phyloP scores from a whole-genome alignment of 1,140 invertebrate genomes.

The Papilio aristodemus region DNA sequence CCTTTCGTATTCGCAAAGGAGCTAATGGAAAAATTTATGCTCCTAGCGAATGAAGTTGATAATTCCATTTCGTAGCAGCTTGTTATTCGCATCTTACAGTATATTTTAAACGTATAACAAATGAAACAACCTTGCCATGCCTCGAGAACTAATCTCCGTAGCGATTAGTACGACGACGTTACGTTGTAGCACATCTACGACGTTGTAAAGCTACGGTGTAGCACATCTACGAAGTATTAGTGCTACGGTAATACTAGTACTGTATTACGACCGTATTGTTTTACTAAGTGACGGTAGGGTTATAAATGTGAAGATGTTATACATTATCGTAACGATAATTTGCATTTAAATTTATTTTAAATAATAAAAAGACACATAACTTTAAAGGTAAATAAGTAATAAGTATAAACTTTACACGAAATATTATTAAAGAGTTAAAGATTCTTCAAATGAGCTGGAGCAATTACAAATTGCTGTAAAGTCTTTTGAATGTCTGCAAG shows the following conservation, averaged over 20 bases:
- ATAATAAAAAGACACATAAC: too few species aligned
- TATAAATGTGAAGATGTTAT: not conserved
- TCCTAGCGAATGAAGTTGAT: not conserved
- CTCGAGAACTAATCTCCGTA: slow-evolving; percentile 46
- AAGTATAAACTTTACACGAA: not conserved
- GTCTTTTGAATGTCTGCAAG: not conserved
- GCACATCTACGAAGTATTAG: slow-evolving; percentile 38
- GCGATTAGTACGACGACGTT: slow-evolving; percentile 45
- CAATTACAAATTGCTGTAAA: not conserved
- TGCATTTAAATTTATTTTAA: not conserved
- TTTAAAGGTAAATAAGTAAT: too few species aligned
- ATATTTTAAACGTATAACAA: slow-evolving; percentile 30
- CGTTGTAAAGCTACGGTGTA: slow-evolving; percentile 35
- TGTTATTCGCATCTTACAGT: slow-evolving; percentile 19
- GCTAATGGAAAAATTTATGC: too few species aligned
- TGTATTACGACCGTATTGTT: slow-evolving; percentile 33
- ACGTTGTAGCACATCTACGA: slow-evolving; percentile 38
- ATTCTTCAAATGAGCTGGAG: not conserved
- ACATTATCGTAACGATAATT: not conserved
- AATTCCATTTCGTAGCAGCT: not conserved
- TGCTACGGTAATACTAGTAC: slow-evolving; percentile 38
- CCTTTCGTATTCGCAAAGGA: too few species aligned
- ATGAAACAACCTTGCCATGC: slow-evolving; percentile 35
- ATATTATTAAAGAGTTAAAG: not conserved
- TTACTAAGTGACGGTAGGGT: slow-evolving; percentile 23